phyloP scores from a whole-genome alignment of 2,888 invertebrate species.

The Pecten maximus region DNA sequence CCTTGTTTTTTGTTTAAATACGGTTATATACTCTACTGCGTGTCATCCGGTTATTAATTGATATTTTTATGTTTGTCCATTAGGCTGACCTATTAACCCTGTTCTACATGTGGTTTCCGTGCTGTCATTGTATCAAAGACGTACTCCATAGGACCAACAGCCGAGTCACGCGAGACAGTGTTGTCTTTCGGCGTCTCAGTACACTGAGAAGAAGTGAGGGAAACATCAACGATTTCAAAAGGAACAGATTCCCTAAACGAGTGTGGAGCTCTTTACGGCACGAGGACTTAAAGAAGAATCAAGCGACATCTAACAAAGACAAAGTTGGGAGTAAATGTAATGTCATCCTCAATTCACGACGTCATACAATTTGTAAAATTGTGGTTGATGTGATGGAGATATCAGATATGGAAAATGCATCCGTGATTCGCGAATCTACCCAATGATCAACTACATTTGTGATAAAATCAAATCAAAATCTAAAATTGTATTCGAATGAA shows the following conservation, averaged over 20 bases:
- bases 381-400: neutral
- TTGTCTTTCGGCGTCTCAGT: slow-evolving; percentile 67
- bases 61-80: too few relatives aligned
- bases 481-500: neutral
- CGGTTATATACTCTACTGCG: too few relatives aligned
- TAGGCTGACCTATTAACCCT: slow-evolving; percentile 73
- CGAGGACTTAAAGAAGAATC: neutral
- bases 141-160: slow-evolving; percentile 70
- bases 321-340: neutral
- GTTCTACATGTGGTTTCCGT: slow-evolving; percentile 75
- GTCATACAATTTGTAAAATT: slow-evolving; percentile 18
- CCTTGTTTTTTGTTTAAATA: too few relatives aligned
- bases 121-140: slow-evolving; percentile 72
- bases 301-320: neutral
- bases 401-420: slow-evolving; percentile 3
- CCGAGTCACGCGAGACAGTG: slow-evolving; percentile 71
- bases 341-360: neutral
- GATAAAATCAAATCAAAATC: neutral
- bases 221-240: slow-evolving; percentile 22
- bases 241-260: neutral
- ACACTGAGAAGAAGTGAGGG: slow-evolving; percentile 40
- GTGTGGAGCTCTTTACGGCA: neutral
- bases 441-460: neutral
- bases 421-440: neutral
- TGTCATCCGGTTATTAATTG: too few relatives aligned